Conservation (phyloP, 2,888 invertebrate species). For the Sinentomon sp. region DNA sequence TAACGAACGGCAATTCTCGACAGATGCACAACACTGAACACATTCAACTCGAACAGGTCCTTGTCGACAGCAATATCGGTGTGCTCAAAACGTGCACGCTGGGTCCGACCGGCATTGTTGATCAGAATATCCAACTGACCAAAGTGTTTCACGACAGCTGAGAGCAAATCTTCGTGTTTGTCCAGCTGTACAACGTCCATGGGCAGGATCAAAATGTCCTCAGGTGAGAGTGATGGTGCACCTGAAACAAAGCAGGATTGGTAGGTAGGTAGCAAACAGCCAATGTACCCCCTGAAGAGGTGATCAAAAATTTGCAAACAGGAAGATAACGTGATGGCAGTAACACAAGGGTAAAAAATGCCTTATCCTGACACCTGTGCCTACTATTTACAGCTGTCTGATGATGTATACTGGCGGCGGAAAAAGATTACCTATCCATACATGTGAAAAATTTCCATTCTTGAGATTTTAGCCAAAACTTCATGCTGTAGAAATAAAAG, state of each 20-base stretch:
- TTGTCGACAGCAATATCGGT: constrained; percentile 40
- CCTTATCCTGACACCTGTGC: too few relatives aligned
- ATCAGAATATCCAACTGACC: constrained; percentile 43
- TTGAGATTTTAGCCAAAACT: too few relatives aligned
- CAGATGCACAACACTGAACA: constrained; percentile 39
- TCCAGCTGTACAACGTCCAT: constrained; percentile 33
- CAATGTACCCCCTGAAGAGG: background rate
- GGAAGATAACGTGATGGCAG: too few relatives aligned
- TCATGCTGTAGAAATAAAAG: too few relatives aligned
- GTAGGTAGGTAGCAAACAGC: background rate
- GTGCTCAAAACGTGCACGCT: constrained; percentile 39
- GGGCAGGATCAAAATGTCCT: constrained; percentile 34
- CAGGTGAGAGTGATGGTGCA: constrained; percentile 22
- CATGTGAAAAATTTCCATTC: too few relatives aligned
- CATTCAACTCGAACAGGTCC: constrained; percentile 45
- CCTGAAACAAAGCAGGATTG: constrained; percentile 18
- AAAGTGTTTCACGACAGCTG: constrained; percentile 33
- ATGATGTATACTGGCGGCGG: too few relatives aligned
- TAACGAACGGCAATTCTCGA: constrained; percentile 37
- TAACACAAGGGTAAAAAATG: too few relatives aligned
- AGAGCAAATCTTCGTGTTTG: constrained; percentile 30
- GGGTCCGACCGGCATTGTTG: constrained; percentile 54
- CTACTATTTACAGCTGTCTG: too few relatives aligned
- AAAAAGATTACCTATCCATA: too few relatives aligned
- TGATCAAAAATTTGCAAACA: too few relatives aligned